Base-by-base conservation (phyloP, 1,140 invertebrate genomes). In the Drosophila simulans region DNA sequence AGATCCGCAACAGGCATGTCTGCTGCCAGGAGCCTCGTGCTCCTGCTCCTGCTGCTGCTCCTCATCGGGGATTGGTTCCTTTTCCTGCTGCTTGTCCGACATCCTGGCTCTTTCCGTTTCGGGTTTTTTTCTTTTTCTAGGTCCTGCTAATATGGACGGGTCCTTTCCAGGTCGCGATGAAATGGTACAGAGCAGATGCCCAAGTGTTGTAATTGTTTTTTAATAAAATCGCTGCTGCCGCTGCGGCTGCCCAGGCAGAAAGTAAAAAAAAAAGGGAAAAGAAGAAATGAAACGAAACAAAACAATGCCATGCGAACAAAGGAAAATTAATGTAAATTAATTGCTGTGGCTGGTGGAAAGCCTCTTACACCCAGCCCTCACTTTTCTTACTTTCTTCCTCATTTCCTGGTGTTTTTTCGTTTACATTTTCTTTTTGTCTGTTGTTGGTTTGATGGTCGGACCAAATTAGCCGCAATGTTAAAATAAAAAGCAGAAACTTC, bases 291-390 rank as follows among this genome's bases (percentile, higher is more conserved):
- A 43, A 53, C 8, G 11, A 55, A 46, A 13, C 12, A 66, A 72
- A 53, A 40, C 35, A 60, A 58, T 40, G 22, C 58, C 42, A 51
- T 27, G 25, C 40, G 51, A 59, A 56, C 57, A 66, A 72, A 63
- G 77, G 45, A 15, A 83, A 83, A 55, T 51, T 81, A 81, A 86
- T 81, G 68, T 57, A 86, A 81, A 85, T 77, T 77, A 86, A 85
- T 85, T 85, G 77, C 62, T 43, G n/a, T 77, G 64, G 70, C 63
- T 56, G 39, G 22, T 71, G 58, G 49, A 66, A 84, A 49, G 70
- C 73, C 51, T 55, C 73, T 81, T 77, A 62, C 55, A 37, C 45
- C 12, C n/a, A 12, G 4, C 12, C 25, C 8, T 0, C 13, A n/a
- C 25, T 7, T 7, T 11, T 25, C 46, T 11, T 12, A 27, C 8